Evolutionary conservation across 1,140 invertebrate genomes (phyloP), one percentile per base, ranked within the genome.

Genomic region (Araneus ventricosus): DNA sequence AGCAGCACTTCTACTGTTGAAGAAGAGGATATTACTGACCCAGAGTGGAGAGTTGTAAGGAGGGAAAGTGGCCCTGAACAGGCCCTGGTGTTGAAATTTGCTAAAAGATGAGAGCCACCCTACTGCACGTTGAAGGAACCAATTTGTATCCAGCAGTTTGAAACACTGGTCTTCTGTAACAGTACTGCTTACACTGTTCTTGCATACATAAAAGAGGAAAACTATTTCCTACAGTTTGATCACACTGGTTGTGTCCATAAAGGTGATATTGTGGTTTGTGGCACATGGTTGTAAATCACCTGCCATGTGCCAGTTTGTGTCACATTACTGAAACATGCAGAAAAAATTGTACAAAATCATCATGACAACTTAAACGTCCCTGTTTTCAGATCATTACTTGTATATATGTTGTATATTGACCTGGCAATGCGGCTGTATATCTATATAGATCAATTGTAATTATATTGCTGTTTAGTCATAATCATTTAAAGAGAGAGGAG

Each of bases 381-480:
- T 61, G 52, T 87, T 24, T 63, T 84, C 45, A 88, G 14, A 80
- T 67, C 59, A 85, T 85, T 4, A 67, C 57, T 92, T 84, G 52
- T 92, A 45, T 59, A 92, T 86, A 87, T 82, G 14, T 37, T 63
- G 45, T 57, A 79, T 45, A 89, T 70, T 70, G 17, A 45, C 80
- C 41, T 10, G n/a, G n/a, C 24, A 75, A 52, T 90, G n/a, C 24
- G 80, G 63, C 45, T 59, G 88, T 90, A 20, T 91, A n/a, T n/a
- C 34, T 91, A 91, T 39, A 27, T 67, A 75, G 67, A 52, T 57
- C 37, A 45, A 57, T 92, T 92, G 57, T 85, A 75, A 87, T 75
- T 79, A 92, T 79, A 41, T 91, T 84, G 70, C 52, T 91, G 67
- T 75, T 87, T 87, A 92, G 91, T 92, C 91, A 92, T 67, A 79